A percentile compares a stretch with the other conserved stretches of the same genome.
Evolutionary conservation across 2,797 vertebrate genomes (phyloP).

Genomic region (Podarcis siculus): DNA sequence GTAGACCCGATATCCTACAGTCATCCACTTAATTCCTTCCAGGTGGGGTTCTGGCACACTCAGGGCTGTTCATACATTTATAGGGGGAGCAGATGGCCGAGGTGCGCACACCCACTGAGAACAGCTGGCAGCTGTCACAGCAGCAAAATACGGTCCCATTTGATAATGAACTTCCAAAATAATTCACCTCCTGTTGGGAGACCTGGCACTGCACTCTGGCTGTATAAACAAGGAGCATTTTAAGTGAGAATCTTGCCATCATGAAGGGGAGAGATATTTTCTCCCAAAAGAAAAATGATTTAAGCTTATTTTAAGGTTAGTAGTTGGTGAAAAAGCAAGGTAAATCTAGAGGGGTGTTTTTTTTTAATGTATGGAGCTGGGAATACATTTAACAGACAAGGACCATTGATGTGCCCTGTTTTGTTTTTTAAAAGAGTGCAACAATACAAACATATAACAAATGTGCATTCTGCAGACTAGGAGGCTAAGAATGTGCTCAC

Average conservation of each 20-base stretch:
- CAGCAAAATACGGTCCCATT: accelerated
- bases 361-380: neutral
- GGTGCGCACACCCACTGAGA: neutral
- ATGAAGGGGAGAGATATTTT: neutral
- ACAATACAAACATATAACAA: neutral
- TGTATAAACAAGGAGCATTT: neutral
- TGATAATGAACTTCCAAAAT: slow-evolving; percentile 5
- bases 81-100: slow-evolving; percentile 51
- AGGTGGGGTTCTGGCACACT: slow-evolving; percentile 49
- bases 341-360: neutral
- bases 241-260: neutral
- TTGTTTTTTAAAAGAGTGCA: slow-evolving; percentile 1
- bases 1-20: slow-evolving; percentile 48
- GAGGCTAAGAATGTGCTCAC: neutral
- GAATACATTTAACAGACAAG: neutral
- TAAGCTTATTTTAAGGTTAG: accelerated
- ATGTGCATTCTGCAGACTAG: neutral
- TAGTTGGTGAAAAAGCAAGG: slow-evolving; percentile 8
- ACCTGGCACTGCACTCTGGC: slow-evolving; percentile 4
- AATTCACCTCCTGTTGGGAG: slow-evolving; percentile 16
- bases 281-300: neutral
- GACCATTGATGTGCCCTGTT: neutral
- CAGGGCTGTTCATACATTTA: neutral
- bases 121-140: slow-evolving; percentile 29
- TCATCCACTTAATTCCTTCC: slow-evolving; percentile 30